Conservation (phyloP, 2,113 vertebrate species). For the Protobothrops mucrosquamatus region DNA sequence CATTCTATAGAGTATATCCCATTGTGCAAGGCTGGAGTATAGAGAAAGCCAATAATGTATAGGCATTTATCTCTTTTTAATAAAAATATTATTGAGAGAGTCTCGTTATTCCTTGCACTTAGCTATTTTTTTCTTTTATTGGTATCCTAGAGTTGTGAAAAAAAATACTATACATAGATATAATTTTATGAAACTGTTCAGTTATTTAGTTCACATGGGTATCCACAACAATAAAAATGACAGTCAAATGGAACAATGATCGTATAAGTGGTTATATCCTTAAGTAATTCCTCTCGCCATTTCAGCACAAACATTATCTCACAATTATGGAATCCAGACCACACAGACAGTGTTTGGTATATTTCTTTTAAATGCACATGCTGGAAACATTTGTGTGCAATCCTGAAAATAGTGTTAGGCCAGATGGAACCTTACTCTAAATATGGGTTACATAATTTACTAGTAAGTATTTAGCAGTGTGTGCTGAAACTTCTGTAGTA, state of each 20-base stretch:
- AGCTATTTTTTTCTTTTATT: neutral
- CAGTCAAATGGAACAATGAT: neutral
- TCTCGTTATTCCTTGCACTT: neutral
- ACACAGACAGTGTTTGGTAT: neutral
- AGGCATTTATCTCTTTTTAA: neutral
- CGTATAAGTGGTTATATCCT: neutral
- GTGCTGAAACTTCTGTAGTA: neutral
- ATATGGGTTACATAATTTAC: accelerated
- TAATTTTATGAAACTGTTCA: neutral
- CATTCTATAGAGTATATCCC: neutral
- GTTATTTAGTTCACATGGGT: neutral
- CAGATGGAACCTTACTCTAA: neutral
- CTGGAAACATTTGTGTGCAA: neutral
- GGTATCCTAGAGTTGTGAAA: neutral
- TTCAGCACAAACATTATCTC: neutral
- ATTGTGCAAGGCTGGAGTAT: neutral
- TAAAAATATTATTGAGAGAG: neutral
- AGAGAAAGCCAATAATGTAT: neutral
- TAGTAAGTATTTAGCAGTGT: neutral
- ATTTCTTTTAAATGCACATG: accelerated
- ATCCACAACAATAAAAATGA: neutral
- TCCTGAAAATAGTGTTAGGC: neutral
- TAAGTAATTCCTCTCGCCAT: neutral
- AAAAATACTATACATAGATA: neutral
- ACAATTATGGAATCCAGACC: neutral